Evolutionary conservation across 2,888 invertebrate species (phyloP).

Genomic region (Amphimallon solstitiale): DNA sequence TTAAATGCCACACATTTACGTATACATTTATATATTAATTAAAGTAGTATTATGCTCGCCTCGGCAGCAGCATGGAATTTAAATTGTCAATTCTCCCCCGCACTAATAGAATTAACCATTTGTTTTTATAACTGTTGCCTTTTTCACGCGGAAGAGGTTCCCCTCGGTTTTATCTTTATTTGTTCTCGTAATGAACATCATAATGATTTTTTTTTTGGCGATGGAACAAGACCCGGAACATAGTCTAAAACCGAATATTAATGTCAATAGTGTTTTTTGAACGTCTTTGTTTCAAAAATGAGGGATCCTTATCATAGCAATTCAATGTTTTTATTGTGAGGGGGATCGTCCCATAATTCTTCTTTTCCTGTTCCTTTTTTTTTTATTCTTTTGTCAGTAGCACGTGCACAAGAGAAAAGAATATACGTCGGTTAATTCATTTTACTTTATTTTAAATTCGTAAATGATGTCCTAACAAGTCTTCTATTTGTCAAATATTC

Average conservation of each 20-base stretch:
- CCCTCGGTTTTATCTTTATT: conserved; percentile 58
- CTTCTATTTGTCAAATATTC: no score
- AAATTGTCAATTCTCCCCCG: conserved; percentile 38
- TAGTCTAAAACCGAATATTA: conserved; percentile 57
- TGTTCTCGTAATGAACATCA: conserved; percentile 58
- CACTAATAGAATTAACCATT: conserved; percentile 55
- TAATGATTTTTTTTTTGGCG: conserved; percentile 58
- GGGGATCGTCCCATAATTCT: conserved; percentile 48
- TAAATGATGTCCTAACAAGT: conserved; percentile 26
- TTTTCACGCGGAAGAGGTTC: conserved; percentile 49
- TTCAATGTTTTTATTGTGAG: conserved; percentile 58
- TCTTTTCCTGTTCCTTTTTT: conserved; percentile 4
- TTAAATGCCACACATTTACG: conserved; percentile 23
- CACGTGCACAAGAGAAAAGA: conserved; percentile 20
- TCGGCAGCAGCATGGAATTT: conserved; percentile 25
- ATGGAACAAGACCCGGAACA: conserved; percentile 52
- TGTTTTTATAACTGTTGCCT: conserved; percentile 57
- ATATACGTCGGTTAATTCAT: conserved; percentile 28
- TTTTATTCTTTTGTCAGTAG: conserved; percentile 8
- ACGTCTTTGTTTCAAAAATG: conserved; percentile 60
- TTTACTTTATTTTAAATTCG: conserved; percentile 33
- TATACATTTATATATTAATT: conserved; percentile 35
- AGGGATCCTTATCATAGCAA: conserved; percentile 59
- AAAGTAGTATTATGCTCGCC: conserved; percentile 29
- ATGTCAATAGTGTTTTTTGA: conserved; percentile 59